Conservation (phyloP, 2,888 invertebrate genomes). For the Pyrrhia umbra region DNA sequence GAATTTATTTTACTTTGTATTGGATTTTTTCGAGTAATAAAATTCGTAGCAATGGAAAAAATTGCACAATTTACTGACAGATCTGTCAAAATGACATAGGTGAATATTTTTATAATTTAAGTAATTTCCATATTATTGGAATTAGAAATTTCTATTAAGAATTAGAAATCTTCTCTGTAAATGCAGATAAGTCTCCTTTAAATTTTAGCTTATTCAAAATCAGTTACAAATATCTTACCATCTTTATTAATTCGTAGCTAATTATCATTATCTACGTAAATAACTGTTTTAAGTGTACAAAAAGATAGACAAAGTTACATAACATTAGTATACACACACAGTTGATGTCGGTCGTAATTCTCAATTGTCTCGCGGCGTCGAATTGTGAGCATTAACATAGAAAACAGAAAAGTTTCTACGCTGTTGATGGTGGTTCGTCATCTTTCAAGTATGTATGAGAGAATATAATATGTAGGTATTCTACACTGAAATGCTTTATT, state of each 20-base stretch:
- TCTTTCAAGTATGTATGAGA: slow-evolving; percentile 8
- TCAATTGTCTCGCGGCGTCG: slow-evolving; percentile 50
- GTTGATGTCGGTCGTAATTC: slow-evolving; percentile 47
- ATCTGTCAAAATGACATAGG: not conserved
- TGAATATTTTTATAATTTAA: not conserved
- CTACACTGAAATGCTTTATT: too few relatives aligned
- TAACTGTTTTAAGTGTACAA: not conserved
- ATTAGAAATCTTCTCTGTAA: too few relatives aligned
- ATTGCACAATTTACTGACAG: slow-evolving; percentile 4
- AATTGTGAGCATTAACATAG: slow-evolving; percentile 69
- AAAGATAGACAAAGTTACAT: not conserved
- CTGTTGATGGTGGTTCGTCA: not conserved
- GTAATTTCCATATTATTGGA: too few relatives aligned
- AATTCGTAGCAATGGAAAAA: slow-evolving; percentile 4
- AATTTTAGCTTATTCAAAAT: not conserved
- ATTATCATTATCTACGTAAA: not conserved
- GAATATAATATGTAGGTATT: not conserved
- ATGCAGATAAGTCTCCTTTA: too few relatives aligned
- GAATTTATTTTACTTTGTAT: slow-evolving; percentile 24
- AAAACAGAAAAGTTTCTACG: slow-evolving; percentile 59
- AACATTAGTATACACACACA: not conserved
- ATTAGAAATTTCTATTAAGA: too few relatives aligned
- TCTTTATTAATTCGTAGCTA: not conserved
- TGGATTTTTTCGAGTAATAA: not conserved
- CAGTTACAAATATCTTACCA: not conserved